Percentiles rank a stretch among this genome's conserved stretches.
Evolutionary conservation across 2,113 vertebrate genomes (phyloP).

Genomic region (Parus major): DNA sequence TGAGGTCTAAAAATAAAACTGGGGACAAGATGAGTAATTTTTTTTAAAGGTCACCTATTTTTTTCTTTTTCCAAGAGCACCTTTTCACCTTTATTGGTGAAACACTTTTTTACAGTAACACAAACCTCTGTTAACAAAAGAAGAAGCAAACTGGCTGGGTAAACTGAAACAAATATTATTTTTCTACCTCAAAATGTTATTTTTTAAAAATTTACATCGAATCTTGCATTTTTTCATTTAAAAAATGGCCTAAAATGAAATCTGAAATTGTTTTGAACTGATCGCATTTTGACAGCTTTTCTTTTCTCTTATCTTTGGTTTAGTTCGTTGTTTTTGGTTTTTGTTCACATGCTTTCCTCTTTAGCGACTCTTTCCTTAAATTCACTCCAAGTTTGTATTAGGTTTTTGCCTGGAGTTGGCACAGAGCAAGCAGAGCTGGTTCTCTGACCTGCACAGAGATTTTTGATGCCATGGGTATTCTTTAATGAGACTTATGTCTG

Average conservation of each 20-base stretch:
- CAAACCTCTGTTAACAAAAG: not conserved
- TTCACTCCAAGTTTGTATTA: not conserved
- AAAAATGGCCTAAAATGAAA: not conserved
- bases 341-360: not conserved
- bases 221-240: not conserved
- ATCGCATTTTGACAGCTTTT: not conserved
- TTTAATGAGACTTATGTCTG: constrained; percentile 40
- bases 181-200: not conserved
- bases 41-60: not conserved
- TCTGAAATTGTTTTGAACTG: not conserved
- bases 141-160: not conserved
- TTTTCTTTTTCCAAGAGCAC: no score
- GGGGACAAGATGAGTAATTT: not conserved
- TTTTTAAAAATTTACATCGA: not conserved
- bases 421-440: not conserved
- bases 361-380: not conserved
- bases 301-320: not conserved
- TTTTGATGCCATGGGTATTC: not conserved
- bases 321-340: not conserved
- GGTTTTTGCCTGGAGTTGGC: not conserved
- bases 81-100: not conserved
- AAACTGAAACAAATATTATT: not conserved
- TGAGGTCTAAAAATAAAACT: not conserved
- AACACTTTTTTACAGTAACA: not conserved
- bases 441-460: constrained; percentile 24